Evolutionary conservation across 2,797 vertebrate genomes (phyloP), one percentile per base, ranked within the genome.

Genomic region (Hydrophis major): DNA sequence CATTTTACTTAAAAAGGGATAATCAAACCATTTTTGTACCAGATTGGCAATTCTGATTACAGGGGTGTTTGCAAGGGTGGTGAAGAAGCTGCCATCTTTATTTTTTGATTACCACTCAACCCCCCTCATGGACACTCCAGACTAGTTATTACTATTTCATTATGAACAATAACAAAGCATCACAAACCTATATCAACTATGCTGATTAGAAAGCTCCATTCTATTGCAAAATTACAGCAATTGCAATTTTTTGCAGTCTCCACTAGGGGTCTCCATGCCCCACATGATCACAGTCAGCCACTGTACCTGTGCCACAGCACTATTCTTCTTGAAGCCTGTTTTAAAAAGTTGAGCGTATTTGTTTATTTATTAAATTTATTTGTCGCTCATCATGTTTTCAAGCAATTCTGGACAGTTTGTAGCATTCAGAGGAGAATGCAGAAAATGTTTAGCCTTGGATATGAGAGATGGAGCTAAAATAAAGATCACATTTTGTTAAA

Each of bases 221-320:
- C n/a, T 1, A 5, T 20, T n/a, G 5, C 90, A 92, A 92, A 47
- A 56, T 94, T 87, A 93, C 2, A 1, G 0, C 0, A 18, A 66
- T 66, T 66, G 66, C 66, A 74, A 74, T n/a, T n/a, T 66, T 74
- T 2, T 2, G 18, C 89, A 91, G 1, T 50, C 94, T 74, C 42
- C 50, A 92, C 93, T 37, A 90, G 87, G n/a, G 94, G 89, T 91
- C 91, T 69, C 89, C 83, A 61, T 63, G 53, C 25, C 10, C 87
- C 1, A 0, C 28, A 27, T 11, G 0, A 0, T 47, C 87, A 69
- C 32, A 63, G 32, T 12, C 22, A 18, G 57, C 20, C 20, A 22
- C 0, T 53, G n/a, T 47, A 42, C 4, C 4, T 66, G 13, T 47
- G 74, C 47, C 20, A 42, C 11, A 1, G 0, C 8, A 12, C 0